Percentiles rank a stretch among this genome's conserved stretches.
Conservation (phyloP, 2,113 vertebrate genomes). For the Notarius quadriscutis region DNA sequence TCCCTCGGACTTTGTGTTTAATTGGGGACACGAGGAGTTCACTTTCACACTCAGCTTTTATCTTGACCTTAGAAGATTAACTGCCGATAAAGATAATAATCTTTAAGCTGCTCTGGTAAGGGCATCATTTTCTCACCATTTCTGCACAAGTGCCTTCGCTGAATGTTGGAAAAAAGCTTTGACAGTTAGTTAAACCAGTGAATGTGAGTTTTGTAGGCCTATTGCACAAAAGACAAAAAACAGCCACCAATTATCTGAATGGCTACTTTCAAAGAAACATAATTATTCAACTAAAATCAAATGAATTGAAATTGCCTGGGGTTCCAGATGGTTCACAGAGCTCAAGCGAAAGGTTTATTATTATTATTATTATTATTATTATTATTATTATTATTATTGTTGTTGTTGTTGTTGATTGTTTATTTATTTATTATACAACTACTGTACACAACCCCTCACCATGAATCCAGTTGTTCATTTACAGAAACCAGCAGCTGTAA, state of each 20-base stretch:
- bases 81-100: conserved; percentile 70
- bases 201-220: conserved; percentile 28
- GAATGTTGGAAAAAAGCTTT: conserved; percentile 19
- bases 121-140: conserved; percentile 42
- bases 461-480: conserved; percentile 31
- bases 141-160: conserved; percentile 33
- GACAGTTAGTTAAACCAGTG: conserved; percentile 40
- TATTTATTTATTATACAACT: no score
- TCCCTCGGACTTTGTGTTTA: conserved; percentile 60
- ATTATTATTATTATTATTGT: no score
- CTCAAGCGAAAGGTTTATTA: conserved; percentile 14
- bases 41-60: conserved; percentile 77
- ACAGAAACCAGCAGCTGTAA: conserved; percentile 8
- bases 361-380: neutral
- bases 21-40: conserved; percentile 76
- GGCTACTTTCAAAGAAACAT: conserved; percentile 24
- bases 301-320: conserved; percentile 24
- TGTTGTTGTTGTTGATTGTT: no score
- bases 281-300: conserved; percentile 25
- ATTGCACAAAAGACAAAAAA: conserved; percentile 27
- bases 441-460: conserved; percentile 16
- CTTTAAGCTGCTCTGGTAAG: conserved; percentile 33
- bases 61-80: conserved; percentile 79
- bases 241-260: conserved; percentile 37
- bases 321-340: conserved; percentile 20